phyloP scores from a whole-genome alignment of 1,140 invertebrate genomes.

The Lamellibrachia luymesi region DNA sequence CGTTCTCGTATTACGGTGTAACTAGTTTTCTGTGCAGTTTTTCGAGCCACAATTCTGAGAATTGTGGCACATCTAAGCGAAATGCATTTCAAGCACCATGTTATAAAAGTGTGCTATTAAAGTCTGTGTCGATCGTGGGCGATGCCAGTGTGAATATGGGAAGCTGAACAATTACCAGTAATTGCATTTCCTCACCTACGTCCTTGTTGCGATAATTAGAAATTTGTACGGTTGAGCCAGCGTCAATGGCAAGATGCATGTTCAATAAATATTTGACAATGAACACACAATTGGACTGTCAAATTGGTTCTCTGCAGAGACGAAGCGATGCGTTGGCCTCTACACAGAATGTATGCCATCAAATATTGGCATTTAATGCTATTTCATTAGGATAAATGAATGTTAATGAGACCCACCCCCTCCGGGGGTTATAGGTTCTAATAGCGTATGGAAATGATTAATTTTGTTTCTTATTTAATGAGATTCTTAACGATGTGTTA shows the following conservation, averaged over 20 bases:
- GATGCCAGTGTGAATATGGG: neutral
- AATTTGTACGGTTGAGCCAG: neutral
- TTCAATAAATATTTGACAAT: slow-evolving; percentile 6
- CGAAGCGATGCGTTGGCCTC: neutral
- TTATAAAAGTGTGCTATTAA: neutral
- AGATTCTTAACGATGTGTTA: neutral
- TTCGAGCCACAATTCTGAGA: neutral
- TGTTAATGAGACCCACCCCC: neutral
- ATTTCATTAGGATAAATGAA: neutral
- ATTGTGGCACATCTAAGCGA: neutral
- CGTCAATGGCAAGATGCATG: neutral
- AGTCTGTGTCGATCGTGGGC: neutral
- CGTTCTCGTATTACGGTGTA: neutral
- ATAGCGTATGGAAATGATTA: neutral
- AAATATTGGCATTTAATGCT: neutral
- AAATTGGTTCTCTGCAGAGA: neutral
- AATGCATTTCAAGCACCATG: neutral
- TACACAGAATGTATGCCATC: neutral
- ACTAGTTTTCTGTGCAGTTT: neutral
- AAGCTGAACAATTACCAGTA: neutral
- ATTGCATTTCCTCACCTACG: neutral
- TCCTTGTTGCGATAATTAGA: neutral
- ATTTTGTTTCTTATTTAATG: neutral
- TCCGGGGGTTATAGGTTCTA: neutral
- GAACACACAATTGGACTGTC: neutral